Percentiles rank a stretch among this genome's conserved stretches.
These are phyloP conservation scores for Metaphire vulgaris DNA, from an alignment of 1,140 invertebrate species.

Conservation along the genomic window DNA sequence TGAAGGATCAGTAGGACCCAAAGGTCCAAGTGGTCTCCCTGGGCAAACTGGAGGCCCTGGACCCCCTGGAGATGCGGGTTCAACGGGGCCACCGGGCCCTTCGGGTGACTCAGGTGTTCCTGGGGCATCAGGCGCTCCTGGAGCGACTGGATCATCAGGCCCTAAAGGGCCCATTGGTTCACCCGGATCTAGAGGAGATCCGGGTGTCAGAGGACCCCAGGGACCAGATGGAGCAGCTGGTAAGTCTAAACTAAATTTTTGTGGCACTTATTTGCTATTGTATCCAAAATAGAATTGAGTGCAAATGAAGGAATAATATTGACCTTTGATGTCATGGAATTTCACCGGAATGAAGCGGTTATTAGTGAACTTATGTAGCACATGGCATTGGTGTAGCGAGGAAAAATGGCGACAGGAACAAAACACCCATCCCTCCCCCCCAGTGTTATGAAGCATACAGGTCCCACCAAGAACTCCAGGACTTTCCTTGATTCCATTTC, in stretches of 20 bases:
- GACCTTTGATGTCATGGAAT: no score
- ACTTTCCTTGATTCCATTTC: no score
- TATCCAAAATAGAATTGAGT: no score
- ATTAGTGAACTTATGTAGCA: no score
- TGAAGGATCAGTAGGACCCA: neutral
- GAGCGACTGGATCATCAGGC: neutral
- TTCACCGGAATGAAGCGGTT: no score
- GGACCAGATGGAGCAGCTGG: neutral
- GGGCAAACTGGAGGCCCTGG: conserved; percentile 20
- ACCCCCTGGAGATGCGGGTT: conserved; percentile 12
- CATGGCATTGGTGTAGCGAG: no score
- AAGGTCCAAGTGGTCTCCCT: neutral
- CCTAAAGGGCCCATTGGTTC: conserved; percentile 4
- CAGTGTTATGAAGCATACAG: no score
- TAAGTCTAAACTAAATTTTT: neutral
- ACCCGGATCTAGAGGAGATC: neutral
- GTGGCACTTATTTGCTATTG: no score
- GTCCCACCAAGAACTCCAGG: no score
- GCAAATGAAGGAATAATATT: no score
- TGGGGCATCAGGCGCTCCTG: conserved; percentile 7
- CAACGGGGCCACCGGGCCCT: conserved; percentile 5
- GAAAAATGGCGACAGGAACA: no score
- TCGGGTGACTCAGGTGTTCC: neutral
- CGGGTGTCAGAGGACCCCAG: neutral
- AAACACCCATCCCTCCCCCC: no score